Evolutionary conservation across 2,888 invertebrate genomes (phyloP).

Genomic region (Mesochorus sp.): DNA sequence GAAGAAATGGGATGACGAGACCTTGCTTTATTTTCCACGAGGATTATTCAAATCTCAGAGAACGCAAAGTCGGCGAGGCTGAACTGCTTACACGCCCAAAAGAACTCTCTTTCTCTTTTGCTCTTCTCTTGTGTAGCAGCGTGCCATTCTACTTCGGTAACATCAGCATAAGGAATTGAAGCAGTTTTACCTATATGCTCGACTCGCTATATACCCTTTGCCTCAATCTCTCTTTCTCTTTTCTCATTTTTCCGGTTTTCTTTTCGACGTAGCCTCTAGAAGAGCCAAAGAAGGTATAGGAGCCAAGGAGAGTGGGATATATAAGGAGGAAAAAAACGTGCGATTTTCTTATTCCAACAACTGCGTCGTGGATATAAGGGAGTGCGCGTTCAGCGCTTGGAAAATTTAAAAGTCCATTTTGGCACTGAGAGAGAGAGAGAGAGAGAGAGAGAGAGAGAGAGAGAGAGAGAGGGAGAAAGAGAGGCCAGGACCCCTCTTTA

Average conservation of each 20-base stretch:
- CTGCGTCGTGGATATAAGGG: background rate
- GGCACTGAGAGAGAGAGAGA: constrained; percentile 23
- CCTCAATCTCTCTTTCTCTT: constrained; percentile 24
- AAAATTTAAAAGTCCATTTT: constrained; percentile 62
- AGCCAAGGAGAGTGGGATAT: background rate
- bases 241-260: constrained; percentile 37
- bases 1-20: constrained; percentile 5
- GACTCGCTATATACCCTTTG: background rate
- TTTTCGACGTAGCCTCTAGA: constrained; percentile 32
- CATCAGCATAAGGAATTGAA: constrained; percentile 43
- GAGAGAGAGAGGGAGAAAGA: background rate
- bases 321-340: background rate
- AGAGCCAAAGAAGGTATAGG: background rate
- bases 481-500: constrained; percentile 60
- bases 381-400: constrained; percentile 14
- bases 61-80: constrained; percentile 50
- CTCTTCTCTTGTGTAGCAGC: background rate
- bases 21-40: constrained; percentile 52
- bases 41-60: constrained; percentile 63
- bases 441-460: constrained; percentile 16
- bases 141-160: constrained; percentile 1
- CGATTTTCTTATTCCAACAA: constrained; percentile 37
- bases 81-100: constrained; percentile 57
- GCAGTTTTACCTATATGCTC: constrained; percentile 22
- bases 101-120: constrained; percentile 42